Evolutionary conservation across 1,140 invertebrate genomes (phyloP).

Genomic region (Galendromus occidentalis): DNA sequence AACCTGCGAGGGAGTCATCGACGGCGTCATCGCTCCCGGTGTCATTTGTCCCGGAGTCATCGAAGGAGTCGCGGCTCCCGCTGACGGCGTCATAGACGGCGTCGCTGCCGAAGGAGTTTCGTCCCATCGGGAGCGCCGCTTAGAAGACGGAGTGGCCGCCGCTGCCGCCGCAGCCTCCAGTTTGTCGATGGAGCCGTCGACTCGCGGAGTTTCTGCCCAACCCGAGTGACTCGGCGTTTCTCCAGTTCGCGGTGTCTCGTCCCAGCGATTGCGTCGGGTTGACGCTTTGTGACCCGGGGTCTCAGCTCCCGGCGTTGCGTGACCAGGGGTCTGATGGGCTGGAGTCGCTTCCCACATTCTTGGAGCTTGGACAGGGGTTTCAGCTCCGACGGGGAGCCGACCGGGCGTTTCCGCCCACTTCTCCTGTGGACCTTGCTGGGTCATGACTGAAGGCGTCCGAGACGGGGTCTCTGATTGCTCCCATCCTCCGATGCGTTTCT

Average conservation of each 20-base stretch:
- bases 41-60: constrained; percentile 30
- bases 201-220: constrained; percentile 92
- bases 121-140: constrained; percentile 83
- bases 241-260: constrained; percentile 93
- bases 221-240: constrained; percentile 89
- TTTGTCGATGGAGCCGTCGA: constrained; percentile 55
- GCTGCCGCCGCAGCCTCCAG: constrained; percentile 49
- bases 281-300: constrained; percentile 63
- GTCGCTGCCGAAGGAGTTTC: constrained; percentile 52
- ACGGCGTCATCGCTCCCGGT: constrained; percentile 34
- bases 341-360: constrained; percentile 91
- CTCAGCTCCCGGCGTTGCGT: constrained; percentile 60
- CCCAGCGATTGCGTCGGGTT: constrained; percentile 83
- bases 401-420: constrained; percentile 95
- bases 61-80: constrained; percentile 46
- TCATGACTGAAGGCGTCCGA: neutral
- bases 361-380: constrained; percentile 80
- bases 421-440: neutral
- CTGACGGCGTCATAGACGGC: constrained; percentile 36
- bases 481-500: neutral
- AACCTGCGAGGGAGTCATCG: constrained; percentile 20
- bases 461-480: neutral
- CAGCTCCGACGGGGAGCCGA: constrained; percentile 46
- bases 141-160: constrained; percentile 66
- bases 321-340: constrained; percentile 31